A percentile compares a stretch with the other conserved stretches of the same genome.
Conservation (phyloP, 2,797 vertebrate species). For the Halcyon chelicuti region DNA sequence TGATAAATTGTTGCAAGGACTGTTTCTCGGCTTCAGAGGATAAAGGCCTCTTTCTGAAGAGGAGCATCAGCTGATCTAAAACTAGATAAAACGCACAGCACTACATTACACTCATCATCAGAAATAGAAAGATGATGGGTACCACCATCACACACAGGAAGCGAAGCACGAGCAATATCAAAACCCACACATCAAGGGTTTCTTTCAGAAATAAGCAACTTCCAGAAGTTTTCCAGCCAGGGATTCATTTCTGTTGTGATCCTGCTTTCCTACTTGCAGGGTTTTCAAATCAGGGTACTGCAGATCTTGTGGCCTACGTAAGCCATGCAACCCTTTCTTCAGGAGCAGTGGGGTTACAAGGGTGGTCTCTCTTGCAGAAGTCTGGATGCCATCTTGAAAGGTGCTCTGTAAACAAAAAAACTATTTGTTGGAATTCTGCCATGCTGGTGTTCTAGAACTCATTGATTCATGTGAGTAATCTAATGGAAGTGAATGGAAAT, state of each 20-base stretch:
- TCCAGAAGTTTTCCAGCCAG: neutral
- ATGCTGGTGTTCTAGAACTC: neutral
- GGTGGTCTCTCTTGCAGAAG: fast-evolving
- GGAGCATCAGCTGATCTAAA: neutral
- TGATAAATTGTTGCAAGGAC: neutral
- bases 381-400: neutral
- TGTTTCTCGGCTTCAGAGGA: neutral
- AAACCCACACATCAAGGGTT: neutral
- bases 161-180: neutral
- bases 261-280: neutral
- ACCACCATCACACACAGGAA: neutral
- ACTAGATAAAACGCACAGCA: neutral
- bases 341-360: neutral
- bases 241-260: neutral
- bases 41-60: neutral
- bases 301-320: neutral
- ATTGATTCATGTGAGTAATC: neutral
- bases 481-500: neutral
- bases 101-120: neutral
- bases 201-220: neutral
- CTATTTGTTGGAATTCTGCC: neutral
- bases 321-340: neutral
- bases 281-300: neutral
- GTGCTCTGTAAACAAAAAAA: neutral
- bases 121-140: neutral